Percentiles rank a stretch among this genome's conserved stretches.
Conservation (phyloP, 2,113 vertebrate genomes). For the Miniopterus natalensis region DNA sequence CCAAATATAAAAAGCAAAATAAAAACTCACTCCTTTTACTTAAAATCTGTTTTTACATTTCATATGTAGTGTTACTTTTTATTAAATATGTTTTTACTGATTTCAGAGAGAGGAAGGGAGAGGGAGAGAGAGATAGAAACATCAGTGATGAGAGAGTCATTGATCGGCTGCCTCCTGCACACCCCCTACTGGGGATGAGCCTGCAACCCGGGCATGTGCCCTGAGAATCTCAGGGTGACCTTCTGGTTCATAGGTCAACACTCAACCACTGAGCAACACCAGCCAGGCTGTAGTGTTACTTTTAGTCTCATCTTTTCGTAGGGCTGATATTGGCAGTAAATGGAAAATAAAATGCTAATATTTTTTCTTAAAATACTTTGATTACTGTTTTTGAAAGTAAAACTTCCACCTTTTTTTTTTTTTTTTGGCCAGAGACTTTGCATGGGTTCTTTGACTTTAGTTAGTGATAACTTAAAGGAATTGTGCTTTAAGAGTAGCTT, state of each 20-base stretch:
- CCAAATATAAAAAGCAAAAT: background rate
- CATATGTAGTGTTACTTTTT: background rate
- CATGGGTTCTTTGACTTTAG: background rate
- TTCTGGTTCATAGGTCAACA: too few relatives aligned
- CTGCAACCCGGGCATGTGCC: too few relatives aligned
- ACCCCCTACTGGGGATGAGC: too few relatives aligned
- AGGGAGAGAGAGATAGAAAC: too few relatives aligned
- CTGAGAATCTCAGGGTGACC: too few relatives aligned
- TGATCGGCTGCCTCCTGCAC: too few relatives aligned
- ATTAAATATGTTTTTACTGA: too few relatives aligned
- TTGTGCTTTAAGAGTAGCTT: background rate
- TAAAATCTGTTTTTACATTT: background rate
- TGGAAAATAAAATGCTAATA: background rate
- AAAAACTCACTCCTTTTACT: background rate
- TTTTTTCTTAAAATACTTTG: constrained; percentile 22
- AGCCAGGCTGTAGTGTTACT: background rate
- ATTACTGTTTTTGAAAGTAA: constrained; percentile 12
- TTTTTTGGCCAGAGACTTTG: background rate
- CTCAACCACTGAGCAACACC: too few relatives aligned
- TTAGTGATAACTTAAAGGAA: background rate
- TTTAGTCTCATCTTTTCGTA: constrained; percentile 28
- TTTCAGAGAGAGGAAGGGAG: too few relatives aligned
- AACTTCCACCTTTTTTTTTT: background rate
- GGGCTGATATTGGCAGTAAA: background rate
- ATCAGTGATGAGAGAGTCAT: too few relatives aligned